Evolutionary conservation across 2,888 invertebrate genomes (phyloP).

Genomic region (Tenthredo mesomela): DNA sequence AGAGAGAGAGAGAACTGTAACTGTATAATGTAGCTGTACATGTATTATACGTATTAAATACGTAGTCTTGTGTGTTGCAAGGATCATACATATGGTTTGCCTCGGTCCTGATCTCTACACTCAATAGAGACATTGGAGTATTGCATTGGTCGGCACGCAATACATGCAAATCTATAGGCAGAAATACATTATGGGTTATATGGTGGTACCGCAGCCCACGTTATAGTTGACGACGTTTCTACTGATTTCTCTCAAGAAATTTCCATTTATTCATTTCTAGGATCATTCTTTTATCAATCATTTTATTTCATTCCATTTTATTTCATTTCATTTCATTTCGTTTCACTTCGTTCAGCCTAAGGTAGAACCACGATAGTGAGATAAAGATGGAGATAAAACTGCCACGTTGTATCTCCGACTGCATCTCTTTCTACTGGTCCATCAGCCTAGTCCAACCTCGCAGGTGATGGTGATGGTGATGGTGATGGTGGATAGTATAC

Average conservation of each 20-base stretch:
- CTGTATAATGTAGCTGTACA: constrained; percentile 15
- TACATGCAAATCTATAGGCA: neutral
- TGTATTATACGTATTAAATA: neutral
- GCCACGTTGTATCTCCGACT: neutral
- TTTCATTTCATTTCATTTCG: neutral
- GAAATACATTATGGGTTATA: neutral
- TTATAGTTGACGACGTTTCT: constrained; percentile 17
- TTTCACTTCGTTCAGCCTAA: neutral
- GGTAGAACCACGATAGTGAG: neutral
- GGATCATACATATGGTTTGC: neutral
- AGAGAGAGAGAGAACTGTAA: constrained; percentile 9
- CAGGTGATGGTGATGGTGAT: constrained; percentile 3
- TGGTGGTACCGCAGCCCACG: constrained; percentile 2
- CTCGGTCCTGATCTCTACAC: neutral
- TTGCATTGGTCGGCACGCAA: neutral
- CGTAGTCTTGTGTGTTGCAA: neutral
- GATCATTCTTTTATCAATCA: constrained; percentile 32
- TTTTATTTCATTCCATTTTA: neutral
- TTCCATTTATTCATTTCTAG: neutral
- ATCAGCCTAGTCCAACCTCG: constrained; percentile 44
- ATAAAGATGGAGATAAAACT: neutral
- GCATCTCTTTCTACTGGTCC: constrained; percentile 40
- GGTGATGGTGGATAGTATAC: neutral
- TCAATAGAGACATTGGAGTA: neutral
- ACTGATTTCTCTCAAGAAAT: constrained; percentile 36